A percentile compares a stretch with the other conserved stretches of the same genome.
Evolutionary conservation across 2,888 invertebrate genomes (phyloP).

Genomic region (Nowickia ferox): DNA sequence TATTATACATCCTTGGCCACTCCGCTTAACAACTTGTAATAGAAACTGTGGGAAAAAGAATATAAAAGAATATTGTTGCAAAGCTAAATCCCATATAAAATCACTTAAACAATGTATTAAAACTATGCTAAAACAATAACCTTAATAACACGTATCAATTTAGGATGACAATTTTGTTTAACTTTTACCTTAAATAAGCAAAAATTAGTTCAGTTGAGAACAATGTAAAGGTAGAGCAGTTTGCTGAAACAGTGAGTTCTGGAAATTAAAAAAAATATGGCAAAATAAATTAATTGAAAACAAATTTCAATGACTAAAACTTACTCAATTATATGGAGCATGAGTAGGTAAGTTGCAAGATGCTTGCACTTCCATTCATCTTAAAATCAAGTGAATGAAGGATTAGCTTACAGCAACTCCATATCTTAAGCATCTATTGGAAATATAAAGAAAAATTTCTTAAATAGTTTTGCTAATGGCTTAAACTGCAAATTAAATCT

Average conservation of each 20-base stretch:
- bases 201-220: slow-evolving; percentile 28
- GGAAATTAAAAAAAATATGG: neutral
- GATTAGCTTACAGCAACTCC: too few species aligned
- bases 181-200: slow-evolving; percentile 41
- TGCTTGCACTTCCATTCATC: too few species aligned
- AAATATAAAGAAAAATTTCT: too few species aligned
- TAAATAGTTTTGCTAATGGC: too few species aligned
- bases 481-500: too few species aligned
- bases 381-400: too few species aligned
- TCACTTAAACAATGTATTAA: slow-evolving; percentile 67
- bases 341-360: too few species aligned
- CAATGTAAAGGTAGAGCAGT: neutral
- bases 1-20: neutral
- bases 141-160: slow-evolving; percentile 71
- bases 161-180: slow-evolving; percentile 64
- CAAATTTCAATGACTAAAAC: neutral
- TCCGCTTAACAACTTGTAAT: neutral
- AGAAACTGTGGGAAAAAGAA: neutral
- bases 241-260: neutral
- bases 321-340: too few species aligned
- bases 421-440: too few species aligned
- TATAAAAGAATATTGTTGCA: slow-evolving; percentile 45
- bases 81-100: slow-evolving; percentile 65
- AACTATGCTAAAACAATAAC: slow-evolving; percentile 68
- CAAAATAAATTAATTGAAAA: neutral